A percentile compares a stretch with the other conserved stretches of the same genome.
phyloP scores from a whole-genome alignment of 1,140 invertebrate species.

The Rhynchophorus ferrugineus region DNA sequence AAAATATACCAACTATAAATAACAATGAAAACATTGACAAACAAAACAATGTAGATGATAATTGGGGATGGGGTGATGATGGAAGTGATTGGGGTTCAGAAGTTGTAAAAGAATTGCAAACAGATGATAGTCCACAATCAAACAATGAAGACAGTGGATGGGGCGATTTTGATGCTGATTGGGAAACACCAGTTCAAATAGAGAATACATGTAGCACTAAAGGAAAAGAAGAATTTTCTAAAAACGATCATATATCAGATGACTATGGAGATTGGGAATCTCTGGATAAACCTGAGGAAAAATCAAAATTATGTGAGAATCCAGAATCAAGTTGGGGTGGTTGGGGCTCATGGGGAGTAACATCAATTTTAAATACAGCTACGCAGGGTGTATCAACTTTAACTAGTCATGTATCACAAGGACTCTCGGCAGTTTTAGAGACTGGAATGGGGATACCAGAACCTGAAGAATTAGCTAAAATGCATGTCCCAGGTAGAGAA shows the following conservation, averaged over 20 bases:
- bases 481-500: conserved; percentile 38
- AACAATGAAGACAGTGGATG: conserved; percentile 17
- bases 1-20: neutral
- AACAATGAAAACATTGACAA: neutral
- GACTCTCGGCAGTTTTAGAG: conserved; percentile 66
- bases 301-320: conserved; percentile 9
- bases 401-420: conserved; percentile 69
- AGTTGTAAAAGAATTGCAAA: conserved; percentile 8
- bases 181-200: too few relatives aligned
- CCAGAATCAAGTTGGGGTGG: conserved; percentile 30
- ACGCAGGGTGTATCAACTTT: conserved; percentile 63
- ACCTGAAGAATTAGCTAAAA: conserved; percentile 62
- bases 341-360: conserved; percentile 63
- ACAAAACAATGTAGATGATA: neutral
- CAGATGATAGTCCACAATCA: neutral
- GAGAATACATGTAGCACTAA: too few relatives aligned
- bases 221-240: too few relatives aligned
- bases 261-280: too few relatives aligned
- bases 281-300: conserved; percentile 20
- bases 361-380: conserved; percentile 65
- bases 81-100: conserved; percentile 27
- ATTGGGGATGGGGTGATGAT: conserved; percentile 30
- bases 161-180: conserved; percentile 21
- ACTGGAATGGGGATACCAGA: conserved; percentile 67
- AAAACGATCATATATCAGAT: too few relatives aligned